Percentiles rank a stretch among this genome's conserved stretches.
phyloP scores from a whole-genome alignment of 2,113 vertebrate genomes.

The Taurulus bubalis region DNA sequence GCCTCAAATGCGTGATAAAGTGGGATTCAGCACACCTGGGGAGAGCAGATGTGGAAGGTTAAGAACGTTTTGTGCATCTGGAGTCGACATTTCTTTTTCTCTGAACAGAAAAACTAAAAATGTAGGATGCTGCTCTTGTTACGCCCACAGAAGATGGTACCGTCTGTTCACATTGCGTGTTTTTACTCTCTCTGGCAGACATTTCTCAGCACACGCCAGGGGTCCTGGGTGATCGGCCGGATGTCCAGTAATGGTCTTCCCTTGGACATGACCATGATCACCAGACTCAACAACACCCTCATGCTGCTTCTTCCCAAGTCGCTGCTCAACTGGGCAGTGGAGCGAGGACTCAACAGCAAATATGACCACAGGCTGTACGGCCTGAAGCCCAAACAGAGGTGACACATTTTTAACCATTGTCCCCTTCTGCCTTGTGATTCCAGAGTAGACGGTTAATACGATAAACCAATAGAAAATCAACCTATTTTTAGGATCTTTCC shows the following conservation, averaged over 20 bases:
- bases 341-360: constrained; percentile 77
- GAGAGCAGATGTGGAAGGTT: no score
- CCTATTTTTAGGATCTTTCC: no score
- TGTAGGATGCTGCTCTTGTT: no score
- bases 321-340: constrained; percentile 71
- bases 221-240: constrained; percentile 88
- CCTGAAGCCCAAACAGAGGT: constrained; percentile 87
- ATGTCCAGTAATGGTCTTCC: constrained; percentile 85
- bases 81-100: no score
- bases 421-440: no score
- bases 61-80: no score
- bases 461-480: no score
- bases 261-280: constrained; percentile 83
- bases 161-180: not conserved
- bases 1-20: no score
- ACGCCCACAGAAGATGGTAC: not conserved
- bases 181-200: constrained; percentile 82
- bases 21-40: no score
- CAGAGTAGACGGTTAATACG: no score
- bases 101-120: no score
- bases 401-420: not conserved
- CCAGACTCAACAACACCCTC: constrained; percentile 76
- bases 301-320: constrained; percentile 71
- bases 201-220: constrained; percentile 91
- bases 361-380: constrained; percentile 88